phyloP scores from a whole-genome alignment of 2,797 vertebrate species.

The Cirrhinus molitorella region DNA sequence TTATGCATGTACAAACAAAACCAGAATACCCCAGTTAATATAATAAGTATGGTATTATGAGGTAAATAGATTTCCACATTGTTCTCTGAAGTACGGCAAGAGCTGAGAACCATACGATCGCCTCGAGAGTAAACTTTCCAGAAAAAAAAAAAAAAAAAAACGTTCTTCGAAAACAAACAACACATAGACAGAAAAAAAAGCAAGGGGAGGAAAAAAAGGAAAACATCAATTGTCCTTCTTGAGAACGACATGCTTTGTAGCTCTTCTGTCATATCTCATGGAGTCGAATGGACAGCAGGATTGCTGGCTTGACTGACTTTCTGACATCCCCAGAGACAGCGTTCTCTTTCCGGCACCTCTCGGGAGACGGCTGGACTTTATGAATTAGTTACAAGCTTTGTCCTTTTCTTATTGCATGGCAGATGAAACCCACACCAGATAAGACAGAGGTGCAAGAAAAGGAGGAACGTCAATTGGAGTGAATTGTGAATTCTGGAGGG shows the following conservation, averaged over 20 bases:
- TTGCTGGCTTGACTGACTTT: conserved; percentile 79
- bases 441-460: conserved; percentile 58
- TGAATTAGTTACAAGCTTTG: conserved; percentile 86
- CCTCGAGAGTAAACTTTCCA: conserved; percentile 74
- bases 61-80: conserved; percentile 35
- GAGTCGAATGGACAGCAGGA: conserved; percentile 80
- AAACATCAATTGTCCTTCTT: conserved; percentile 84
- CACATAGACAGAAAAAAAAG: conserved; percentile 64
- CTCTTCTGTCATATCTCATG: conserved; percentile 83
- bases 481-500: conserved; percentile 43
- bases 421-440: conserved; percentile 74
- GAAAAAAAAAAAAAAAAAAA: conserved; percentile 42
- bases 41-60: conserved; percentile 13
- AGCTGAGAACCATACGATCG: conserved; percentile 69
- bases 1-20: conserved; percentile 35
- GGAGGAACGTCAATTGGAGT: conserved; percentile 50
- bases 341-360: conserved; percentile 66
- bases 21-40: not conserved
- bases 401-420: conserved; percentile 70
- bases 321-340: conserved; percentile 80
- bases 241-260: conserved; percentile 84
- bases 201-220: conserved; percentile 64
- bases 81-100: conserved; percentile 27
- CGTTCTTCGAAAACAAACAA: conserved; percentile 75
- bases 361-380: conserved; percentile 82